Evolutionary conservation across 2,888 invertebrate genomes (phyloP), one percentile per base, ranked within the genome.

Genomic region (Pterostichus niger): DNA sequence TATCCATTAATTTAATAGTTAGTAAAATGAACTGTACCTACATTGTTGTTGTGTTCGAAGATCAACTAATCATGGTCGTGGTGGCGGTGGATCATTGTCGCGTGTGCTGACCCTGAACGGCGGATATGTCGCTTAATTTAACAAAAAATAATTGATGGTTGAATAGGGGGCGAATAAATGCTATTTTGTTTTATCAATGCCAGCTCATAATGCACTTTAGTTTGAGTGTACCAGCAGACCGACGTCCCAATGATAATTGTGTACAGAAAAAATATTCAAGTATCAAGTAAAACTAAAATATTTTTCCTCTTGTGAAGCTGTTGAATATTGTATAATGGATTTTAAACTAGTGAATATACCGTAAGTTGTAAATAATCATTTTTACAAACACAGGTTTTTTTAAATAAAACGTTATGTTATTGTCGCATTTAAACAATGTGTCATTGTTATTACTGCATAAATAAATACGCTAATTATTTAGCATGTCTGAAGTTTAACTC

Each of bases 41-140:
- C 52, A 56, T 56, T 56, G 56, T 56, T 17, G 13, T 49, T 2
- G 49, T n/a, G 49, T 3, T 40, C 9, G 40, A 40, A 40, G 13
- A 52, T 13, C 52, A 52, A 52, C 56, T 56, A 56, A 56, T 56
- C 56, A 56, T 64, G 33, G 33, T 64, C 13, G 33, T 64, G 6
- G 13, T 35, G 40, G 33, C n/a, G 35, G 64, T 71, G 68, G 15
- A 71, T 71, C 44, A 44, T 71, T 44, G 68, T 44, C 68, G 68
- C 68, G 68, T 71, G 68, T 71, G 17, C 17, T 71, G 68, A 71
- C 68, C 68, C 68, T 71, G 68, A 71, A 71, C 68, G 24, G 13
- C 68, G 44, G 68, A 71, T 44, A 71, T 31, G 44, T 71, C 68
- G 44, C 68, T 71, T 44, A 71, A 44, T 71, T 15, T 40, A 71